A percentile compares a stretch with the other conserved stretches of the same genome.
Conservation (phyloP, 1,140 invertebrate genomes). For the Drosophila elegans region DNA sequence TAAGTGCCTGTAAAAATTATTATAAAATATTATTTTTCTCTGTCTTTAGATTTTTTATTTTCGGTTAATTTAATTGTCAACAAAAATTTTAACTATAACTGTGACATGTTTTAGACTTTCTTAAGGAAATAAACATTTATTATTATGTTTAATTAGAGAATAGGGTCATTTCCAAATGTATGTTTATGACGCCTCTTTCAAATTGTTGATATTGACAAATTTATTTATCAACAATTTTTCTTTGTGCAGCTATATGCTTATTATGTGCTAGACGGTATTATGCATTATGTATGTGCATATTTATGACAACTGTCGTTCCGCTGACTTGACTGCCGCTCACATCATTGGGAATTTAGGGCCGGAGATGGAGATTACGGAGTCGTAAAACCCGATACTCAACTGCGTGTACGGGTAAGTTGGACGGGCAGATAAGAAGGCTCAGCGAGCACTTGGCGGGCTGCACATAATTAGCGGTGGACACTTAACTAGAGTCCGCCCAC, state of each 20-base stretch:
- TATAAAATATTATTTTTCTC: too few species aligned
- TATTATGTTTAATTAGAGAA: too few species aligned
- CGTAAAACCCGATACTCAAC: conserved; percentile 62
- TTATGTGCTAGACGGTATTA: conserved; percentile 24
- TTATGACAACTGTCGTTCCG: conserved; percentile 56
- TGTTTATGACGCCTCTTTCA: too few species aligned
- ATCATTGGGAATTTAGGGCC: conserved; percentile 59
- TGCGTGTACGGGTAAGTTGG: conserved; percentile 19
- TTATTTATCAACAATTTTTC: neutral
- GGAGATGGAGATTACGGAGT: conserved; percentile 68
- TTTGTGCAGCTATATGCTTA: neutral
- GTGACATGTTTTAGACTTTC: too few species aligned
- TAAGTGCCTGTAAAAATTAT: too few species aligned
- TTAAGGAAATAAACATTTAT: too few species aligned
- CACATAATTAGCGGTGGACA: conserved; percentile 71
- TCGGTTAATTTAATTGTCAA: too few species aligned
- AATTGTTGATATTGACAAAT: too few species aligned
- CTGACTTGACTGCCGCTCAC: conserved; percentile 47
- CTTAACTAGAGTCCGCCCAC: conserved; percentile 50
- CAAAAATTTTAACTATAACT: too few species aligned
- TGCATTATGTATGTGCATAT: conserved; percentile 49
- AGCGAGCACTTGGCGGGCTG: conserved; percentile 63
- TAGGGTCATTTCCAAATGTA: too few species aligned
- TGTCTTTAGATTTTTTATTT: too few species aligned
- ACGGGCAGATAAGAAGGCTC: conserved; percentile 47